Conservation (phyloP, 2,888 invertebrate species). For the Gibbula magus region DNA sequence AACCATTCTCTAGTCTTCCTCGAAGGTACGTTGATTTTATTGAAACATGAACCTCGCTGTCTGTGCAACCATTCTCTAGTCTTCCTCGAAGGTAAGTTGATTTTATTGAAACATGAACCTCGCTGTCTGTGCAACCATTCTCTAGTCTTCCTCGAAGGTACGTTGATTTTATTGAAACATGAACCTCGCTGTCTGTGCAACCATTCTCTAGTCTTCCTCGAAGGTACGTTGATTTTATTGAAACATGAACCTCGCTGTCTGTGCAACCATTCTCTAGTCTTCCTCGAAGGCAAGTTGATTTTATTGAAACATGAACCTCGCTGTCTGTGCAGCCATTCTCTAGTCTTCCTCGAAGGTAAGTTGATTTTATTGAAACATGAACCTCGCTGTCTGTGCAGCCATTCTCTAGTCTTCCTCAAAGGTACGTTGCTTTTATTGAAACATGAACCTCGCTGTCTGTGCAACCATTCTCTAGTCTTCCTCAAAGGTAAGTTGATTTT, state of each 20-base stretch:
- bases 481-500: too few species aligned
- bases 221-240: too few species aligned
- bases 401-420: constrained; percentile 86
- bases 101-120: too few species aligned
- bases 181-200: constrained; percentile 94
- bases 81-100: constrained; percentile 83
- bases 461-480: constrained; percentile 93
- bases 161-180: too few species aligned
- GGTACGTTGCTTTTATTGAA: too few species aligned
- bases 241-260: constrained; percentile 92
- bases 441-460: constrained; percentile 95
- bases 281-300: constrained; percentile 79
- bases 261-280: constrained; percentile 96
- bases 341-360: constrained; percentile 84
- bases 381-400: constrained; percentile 96
- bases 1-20: constrained; percentile 91
- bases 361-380: too few species aligned
- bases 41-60: constrained; percentile 94
- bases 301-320: too few species aligned
- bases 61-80: constrained; percentile 95
- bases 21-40: too few species aligned
- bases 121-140: constrained; percentile 94
- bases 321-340: constrained; percentile 96
- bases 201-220: constrained; percentile 89
- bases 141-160: constrained; percentile 86